Base-by-base conservation (phyloP, 2,113 vertebrate species). In the Phaethon lepturus region DNA sequence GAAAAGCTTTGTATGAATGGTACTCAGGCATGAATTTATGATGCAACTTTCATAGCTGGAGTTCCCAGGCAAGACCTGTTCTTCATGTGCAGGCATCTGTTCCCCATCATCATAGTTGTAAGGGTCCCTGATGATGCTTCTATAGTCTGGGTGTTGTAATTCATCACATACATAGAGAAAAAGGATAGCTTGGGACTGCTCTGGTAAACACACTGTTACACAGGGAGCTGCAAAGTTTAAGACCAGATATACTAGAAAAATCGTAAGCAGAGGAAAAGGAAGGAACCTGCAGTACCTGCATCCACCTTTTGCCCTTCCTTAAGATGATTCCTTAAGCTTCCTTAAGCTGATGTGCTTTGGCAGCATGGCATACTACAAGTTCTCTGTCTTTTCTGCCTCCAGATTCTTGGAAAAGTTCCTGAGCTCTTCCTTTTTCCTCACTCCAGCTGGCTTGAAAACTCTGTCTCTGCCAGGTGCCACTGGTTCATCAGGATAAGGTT, bases 391-490 rank as follows among this genome's bases (percentile, higher is more conserved):
- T 76, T 99, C 97, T 0, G 94, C 71, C 83, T 99, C 98, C 40
- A 98, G 28, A 84, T 98, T 96, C 67, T 97, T 97, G 9, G 98
- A 98, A 73, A 99, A 98, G 59, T 98, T 95, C 15, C 98, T 90
- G 29, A 99, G 85, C 67, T 98, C 98, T 93, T 98, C 96, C 89
- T 98, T 98, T 90, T 98, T 98, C n/a, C 95, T 97, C 86, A 38
- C 38, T 99, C 98, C 73, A 99, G 88, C 78, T 98, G 97, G 69
- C 97, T 98, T 92, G 97, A 98, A 91, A 99, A 94, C 77, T 99
- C 97, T 31, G 69, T 98, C 93, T 99, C 98, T 6, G 97, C 96
- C 59, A 98, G 91, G 3, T 97, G 78, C 66, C 98, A 98, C 92
- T 98, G 98, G 97, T 98, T 99, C 73, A 98, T 97, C 33, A 98